phyloP scores from a whole-genome alignment of 2,797 vertebrate species.

The Anabacerthia variegaticeps region DNA sequence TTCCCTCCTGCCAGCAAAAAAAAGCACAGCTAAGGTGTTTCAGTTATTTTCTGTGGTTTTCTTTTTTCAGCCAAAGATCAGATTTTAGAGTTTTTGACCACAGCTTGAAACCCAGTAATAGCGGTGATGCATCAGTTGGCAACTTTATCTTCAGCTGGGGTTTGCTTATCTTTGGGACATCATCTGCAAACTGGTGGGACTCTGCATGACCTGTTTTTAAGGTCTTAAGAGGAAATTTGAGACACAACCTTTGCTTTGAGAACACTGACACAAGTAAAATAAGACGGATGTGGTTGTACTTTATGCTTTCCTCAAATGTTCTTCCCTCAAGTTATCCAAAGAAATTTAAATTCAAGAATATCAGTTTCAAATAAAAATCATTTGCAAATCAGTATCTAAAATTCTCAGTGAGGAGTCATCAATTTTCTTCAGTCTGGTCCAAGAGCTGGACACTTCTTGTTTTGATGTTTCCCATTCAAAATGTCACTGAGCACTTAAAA shows the following conservation, averaged over 20 bases:
- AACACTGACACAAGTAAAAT: neutral
- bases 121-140: neutral
- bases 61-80: neutral
- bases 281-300: neutral
- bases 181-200: neutral
- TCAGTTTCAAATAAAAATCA: neutral
- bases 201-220: neutral
- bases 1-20: neutral
- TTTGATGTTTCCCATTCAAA: neutral
- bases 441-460: neutral
- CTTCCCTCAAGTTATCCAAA: neutral
- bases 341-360: neutral
- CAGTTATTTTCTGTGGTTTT: neutral
- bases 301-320: neutral
- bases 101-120: neutral
- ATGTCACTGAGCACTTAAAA: neutral
- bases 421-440: neutral
- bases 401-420: neutral
- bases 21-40: neutral
- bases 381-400: conserved; percentile 8
- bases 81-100: neutral
- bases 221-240: neutral
- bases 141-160: neutral
- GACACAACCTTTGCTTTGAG: neutral
- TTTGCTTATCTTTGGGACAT: neutral